phyloP scores from a whole-genome alignment of 92 coral and sea anemone species.

The Bergia sp. region DNA sequence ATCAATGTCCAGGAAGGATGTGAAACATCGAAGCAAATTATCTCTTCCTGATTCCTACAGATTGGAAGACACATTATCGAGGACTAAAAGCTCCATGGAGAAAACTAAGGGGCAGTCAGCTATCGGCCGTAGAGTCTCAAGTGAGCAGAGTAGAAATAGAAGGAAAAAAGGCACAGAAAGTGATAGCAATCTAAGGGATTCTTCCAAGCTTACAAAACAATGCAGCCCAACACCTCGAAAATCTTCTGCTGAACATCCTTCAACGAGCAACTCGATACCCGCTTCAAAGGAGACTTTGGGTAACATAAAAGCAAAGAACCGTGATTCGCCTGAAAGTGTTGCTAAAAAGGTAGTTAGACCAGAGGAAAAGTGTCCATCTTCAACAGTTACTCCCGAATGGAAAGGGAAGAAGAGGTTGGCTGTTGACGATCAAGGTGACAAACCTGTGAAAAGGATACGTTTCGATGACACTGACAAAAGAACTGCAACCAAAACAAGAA shows the following conservation, averaged over 20 bases:
- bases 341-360: background rate
- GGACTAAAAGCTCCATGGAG: background rate
- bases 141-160: constrained; percentile 7
- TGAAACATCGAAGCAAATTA: background rate
- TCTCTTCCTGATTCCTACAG: background rate
- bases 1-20: background rate
- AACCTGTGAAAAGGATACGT: constrained; percentile 22
- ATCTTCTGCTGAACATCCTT: background rate
- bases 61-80: background rate
- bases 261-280: background rate
- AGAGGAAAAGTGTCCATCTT: background rate
- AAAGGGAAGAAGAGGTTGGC: constrained; percentile 29
- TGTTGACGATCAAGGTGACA: background rate
- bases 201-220: background rate
- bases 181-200: background rate
- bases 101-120: background rate
- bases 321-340: background rate
- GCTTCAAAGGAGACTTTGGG: background rate
- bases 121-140: background rate
- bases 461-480: constrained; percentile 1
- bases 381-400: background rate
- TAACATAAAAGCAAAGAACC: background rate
- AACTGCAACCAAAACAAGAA: background rate
- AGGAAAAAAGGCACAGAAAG: background rate
- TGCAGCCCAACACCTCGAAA: background rate